Base-by-base conservation (phyloP, 2,888 invertebrate species). In the Hypselothyrea guttata region DNA sequence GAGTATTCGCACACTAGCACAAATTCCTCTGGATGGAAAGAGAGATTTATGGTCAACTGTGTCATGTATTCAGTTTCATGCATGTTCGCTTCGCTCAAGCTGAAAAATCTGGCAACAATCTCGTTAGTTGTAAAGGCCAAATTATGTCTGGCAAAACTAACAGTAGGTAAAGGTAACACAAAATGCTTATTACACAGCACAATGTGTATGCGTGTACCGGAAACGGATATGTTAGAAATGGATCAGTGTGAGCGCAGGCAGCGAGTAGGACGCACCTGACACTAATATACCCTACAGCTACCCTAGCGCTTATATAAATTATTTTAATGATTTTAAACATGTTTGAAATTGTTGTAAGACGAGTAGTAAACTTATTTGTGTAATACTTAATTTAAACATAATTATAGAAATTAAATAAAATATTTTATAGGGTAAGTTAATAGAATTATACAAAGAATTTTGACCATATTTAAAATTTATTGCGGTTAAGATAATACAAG, bases 81-180 rank as follows among this genome's bases (percentile, higher is more conserved):
- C 30, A 59, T 53, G 71, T 71, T 48, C 28, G 45, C 63, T 41
- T 52, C 38, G 34, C 40, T 49, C 64, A 42, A 44, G 55, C 49
- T 47, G 38, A 35, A 81, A 73, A 77, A 78, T 82, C 82, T 84
- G 51, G 49, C 64, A 78, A 84, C 85, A 82, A 71, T 75, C 85
- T 78, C 78, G 83, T 84, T 85, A 78, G 84, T 82, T 71, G 68
- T 82, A 84, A 78, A 75, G 78, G 69, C 83, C 78, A 84, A 78
- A 78, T 78, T 78, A 84, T 78, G 84, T 22, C 22, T 22, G 22
- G 78, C 71, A 68, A 84, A 82, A 83, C 78, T 78, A 84, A 84
- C 85, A 85, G 79, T 71, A 75, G 81, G 79, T 78, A 78, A 82
- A 78, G 78, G 78, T 84, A 78, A 84, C 85, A 82, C 84, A 82